Evolutionary conservation across 2,113 vertebrate species (phyloP), one percentile per base, ranked within the genome.

Genomic region (Prietella phreatophila): DNA sequence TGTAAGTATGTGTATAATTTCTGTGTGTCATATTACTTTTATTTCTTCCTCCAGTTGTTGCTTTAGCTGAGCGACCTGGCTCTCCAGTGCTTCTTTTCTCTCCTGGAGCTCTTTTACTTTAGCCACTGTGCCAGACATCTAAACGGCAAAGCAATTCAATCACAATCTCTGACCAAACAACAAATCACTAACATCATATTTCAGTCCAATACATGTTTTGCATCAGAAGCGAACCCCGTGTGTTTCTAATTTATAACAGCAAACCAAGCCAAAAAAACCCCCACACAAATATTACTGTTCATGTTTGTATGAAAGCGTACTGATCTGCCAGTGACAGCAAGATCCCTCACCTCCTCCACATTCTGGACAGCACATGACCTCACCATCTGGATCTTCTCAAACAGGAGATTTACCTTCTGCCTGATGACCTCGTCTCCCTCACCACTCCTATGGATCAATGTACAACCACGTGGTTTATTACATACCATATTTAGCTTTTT

Each of bases 321-420:
- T 25, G 27, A 73, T 71, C 56, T 86, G 76, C 36, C 78, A 79
- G 25, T 94, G 63, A 89, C 90, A 61, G 53, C 13, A 76, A 61
- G 20, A 79, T 60, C 69, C 90, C 95, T 89, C 47, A 89, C 88
- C 92, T 96, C 96, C 93, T 96, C 96, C 0, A 94, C 84, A 42
- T 93, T 96, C 85, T 95, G 96, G 56, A 95, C 95, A 86, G 96
- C 96, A 90, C 96, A 96, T 91, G 97, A 98, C 93, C 97, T 99
- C 88, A 99, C 93, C 65, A 96, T 97, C 93, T 96, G 97, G 93
- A 99, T 97, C 93, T 96, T 97, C 92, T 97, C 96, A 92, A 99
- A 97, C 91, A 99, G 95, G 91, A 97, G 90, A 92, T 97, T 96
- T 87, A 99, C 98, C 92, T 98, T 98, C 90, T 94, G 96, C 92